phyloP scores from a whole-genome alignment of 2,888 invertebrate species.

The Sphaerophoria rueppellii region DNA sequence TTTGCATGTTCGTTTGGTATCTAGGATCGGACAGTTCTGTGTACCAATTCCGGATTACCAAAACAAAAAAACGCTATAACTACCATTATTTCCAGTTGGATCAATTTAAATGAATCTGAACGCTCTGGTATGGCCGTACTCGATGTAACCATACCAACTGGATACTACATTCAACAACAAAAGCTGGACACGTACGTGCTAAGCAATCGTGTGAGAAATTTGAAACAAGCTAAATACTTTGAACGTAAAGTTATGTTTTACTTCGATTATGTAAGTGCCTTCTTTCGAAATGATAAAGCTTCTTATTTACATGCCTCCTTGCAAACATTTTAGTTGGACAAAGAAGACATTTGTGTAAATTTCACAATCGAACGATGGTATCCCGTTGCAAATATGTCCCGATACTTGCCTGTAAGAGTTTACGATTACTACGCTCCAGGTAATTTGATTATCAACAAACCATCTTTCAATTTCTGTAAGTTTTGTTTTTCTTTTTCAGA shows the following conservation, averaged over 20 bases:
- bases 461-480: neutral
- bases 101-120: conserved; percentile 88
- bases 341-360: conserved; percentile 93
- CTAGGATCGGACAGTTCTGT: too few relatives aligned
- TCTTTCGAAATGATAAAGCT: conserved; percentile 36
- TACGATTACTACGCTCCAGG: conserved; percentile 99
- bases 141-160: conserved; percentile 93
- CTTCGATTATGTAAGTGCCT: conserved; percentile 92
- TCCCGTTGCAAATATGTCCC: conserved; percentile 98
- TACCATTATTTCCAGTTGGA: conserved; percentile 86
- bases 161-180: conserved; percentile 95
- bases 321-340: conserved; percentile 86
- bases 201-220: conserved; percentile 89
- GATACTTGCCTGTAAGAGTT: conserved; percentile 93
- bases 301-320: neutral
- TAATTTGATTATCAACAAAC: conserved; percentile 80
- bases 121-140: conserved; percentile 94
- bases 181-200: conserved; percentile 92
- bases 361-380: conserved; percentile 97
- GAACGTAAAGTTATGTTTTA: conserved; percentile 94
- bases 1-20: too few relatives aligned
- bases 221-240: conserved; percentile 92
- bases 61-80: neutral
- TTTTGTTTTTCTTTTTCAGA: conserved; percentile 84
- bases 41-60: too few relatives aligned